phyloP scores from a whole-genome alignment of 2,888 invertebrate genomes.

The Phania funesta region DNA sequence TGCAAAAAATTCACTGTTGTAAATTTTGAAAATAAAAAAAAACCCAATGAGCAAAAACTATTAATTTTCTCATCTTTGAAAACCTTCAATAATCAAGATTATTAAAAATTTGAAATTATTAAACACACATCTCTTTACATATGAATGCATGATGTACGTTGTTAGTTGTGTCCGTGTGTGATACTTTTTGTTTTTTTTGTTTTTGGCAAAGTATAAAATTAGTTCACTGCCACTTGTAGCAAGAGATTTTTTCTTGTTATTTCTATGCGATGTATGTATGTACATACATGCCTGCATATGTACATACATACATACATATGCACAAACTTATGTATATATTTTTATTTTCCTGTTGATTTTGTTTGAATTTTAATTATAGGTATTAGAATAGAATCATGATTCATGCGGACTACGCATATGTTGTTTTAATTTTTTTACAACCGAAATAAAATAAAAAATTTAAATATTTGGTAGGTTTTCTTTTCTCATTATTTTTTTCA shows the following conservation, averaged over 20 bases:
- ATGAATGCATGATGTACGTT: constrained; percentile 48
- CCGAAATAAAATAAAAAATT: constrained; percentile 41
- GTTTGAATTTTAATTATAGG: constrained; percentile 47
- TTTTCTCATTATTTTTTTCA: constrained; percentile 28
- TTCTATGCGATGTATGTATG: constrained; percentile 10
- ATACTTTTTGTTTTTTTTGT: background rate
- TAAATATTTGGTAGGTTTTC: constrained; percentile 30
- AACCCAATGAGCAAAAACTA: constrained; percentile 31
- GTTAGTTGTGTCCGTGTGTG: background rate
- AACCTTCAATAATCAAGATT: constrained; percentile 7
- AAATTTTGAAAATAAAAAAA: constrained; percentile 20
- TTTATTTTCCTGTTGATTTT: constrained; percentile 51
- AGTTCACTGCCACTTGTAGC: constrained; percentile 78
- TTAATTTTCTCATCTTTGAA: too few relatives aligned
- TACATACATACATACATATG: background rate
- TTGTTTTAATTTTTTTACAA: constrained; percentile 45
- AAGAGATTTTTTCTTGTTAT: constrained; percentile 58
- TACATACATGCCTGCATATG: background rate
- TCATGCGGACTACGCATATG: constrained; percentile 63
- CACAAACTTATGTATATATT: constrained; percentile 13
- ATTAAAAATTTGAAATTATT: background rate
- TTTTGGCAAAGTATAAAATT: constrained; percentile 68
- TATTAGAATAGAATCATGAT: constrained; percentile 63
- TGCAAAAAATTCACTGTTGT: constrained; percentile 30
- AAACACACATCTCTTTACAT: constrained; percentile 29